Conservation (phyloP, 2,888 invertebrate species). For the Lottia gigantea region DNA sequence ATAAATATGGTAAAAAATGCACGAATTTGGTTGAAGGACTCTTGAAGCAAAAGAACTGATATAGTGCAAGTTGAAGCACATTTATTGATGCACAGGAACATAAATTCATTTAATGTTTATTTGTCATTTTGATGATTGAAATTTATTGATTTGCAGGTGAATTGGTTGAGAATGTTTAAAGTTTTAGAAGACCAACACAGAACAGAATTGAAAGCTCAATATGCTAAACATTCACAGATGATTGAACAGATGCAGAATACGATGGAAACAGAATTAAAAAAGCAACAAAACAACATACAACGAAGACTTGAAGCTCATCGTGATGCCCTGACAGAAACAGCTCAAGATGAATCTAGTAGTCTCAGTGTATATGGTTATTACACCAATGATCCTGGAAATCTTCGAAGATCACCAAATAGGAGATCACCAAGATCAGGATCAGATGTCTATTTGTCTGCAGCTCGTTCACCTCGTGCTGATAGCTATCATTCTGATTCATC, state of each 20-base stretch:
- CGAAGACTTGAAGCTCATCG: slow-evolving; percentile 49
- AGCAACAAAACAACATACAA: slow-evolving; percentile 49
- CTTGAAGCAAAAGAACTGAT: too few species aligned
- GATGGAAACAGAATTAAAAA: slow-evolving; percentile 53
- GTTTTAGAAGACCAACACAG: slow-evolving; percentile 54
- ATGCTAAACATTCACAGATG: slow-evolving; percentile 49
- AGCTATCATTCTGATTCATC: background rate
- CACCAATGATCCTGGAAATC: background rate
- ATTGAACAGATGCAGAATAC: slow-evolving; percentile 52
- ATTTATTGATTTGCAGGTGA: slow-evolving; percentile 37
- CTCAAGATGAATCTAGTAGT: background rate
- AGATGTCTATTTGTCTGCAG: background rate
- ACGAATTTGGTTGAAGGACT: too few species aligned
- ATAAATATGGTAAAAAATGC: too few species aligned
- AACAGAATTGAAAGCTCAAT: slow-evolving; percentile 48
- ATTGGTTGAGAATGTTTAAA: slow-evolving; percentile 58
- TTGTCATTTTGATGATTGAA: background rate
- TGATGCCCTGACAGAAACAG: slow-evolving; percentile 35
- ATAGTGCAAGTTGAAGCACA: too few species aligned
- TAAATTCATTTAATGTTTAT: too few species aligned
- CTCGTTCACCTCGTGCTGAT: background rate
- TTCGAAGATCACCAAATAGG: background rate
- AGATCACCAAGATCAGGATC: background rate
- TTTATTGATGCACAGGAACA: too few species aligned
- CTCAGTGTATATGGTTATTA: background rate